A percentile compares a stretch with the other conserved stretches of the same genome.
Evolutionary conservation across 2,113 vertebrate genomes (phyloP).

Genomic region (Sebastes fasciatus): DNA sequence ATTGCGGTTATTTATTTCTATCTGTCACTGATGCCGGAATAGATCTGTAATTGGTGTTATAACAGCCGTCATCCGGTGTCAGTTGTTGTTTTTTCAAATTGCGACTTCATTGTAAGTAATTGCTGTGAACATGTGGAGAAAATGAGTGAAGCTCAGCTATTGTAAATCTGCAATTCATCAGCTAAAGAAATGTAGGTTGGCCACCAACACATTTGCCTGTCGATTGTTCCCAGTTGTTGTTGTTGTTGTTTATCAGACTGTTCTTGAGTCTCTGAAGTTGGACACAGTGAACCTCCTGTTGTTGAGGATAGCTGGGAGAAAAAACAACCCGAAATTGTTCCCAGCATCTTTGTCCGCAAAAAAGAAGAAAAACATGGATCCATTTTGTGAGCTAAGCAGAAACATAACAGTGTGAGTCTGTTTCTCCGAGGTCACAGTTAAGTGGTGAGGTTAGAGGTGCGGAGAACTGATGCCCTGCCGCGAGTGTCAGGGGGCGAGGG

Average conservation of each 20-base stretch:
- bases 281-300: background rate
- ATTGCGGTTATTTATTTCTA: background rate
- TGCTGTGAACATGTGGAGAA: background rate
- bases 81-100: background rate
- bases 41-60: background rate
- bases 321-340: background rate
- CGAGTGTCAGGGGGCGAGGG: constrained; percentile 24
- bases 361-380: constrained; percentile 1
- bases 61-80: background rate
- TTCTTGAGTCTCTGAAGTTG: background rate
- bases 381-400: constrained; percentile 35
- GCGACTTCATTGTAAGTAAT: background rate
- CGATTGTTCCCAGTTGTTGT: background rate
- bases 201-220: background rate
- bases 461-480: constrained; percentile 33
- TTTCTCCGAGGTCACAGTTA: constrained; percentile 50
- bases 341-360: background rate
- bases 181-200: background rate
- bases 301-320: background rate
- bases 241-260: background rate
- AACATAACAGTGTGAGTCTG: constrained; percentile 7
- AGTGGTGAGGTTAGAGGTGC: constrained; percentile 60
- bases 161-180: background rate
- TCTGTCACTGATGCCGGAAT: background rate
- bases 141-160: background rate